Evolutionary conservation across 92 coral and sea anemone genomes (phyloP), one percentile per base, ranked within the genome.

Genomic region (Parazoanthus atlanticus): DNA sequence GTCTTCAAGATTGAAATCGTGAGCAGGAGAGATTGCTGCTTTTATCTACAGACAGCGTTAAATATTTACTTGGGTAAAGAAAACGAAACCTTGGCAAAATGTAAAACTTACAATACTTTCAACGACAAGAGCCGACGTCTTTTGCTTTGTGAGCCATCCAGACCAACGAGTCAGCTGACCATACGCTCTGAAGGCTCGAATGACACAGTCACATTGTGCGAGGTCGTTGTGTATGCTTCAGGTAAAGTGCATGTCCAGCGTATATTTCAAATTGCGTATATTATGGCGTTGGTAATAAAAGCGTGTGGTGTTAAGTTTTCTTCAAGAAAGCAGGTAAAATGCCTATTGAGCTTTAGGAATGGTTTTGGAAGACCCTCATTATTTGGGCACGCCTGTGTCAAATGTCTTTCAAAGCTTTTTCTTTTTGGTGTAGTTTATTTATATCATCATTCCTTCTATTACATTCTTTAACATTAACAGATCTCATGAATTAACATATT

Each of bases 11-110:
- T 93, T 11, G 82, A 84, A 82, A 76, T 93, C 64, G 67, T 65
- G 1, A 92, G 88, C 82, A 83, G 93, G 30, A 89, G 43, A 80
- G 90, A 83, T 58, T 93, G 96, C 70, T 93, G 96, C 67, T 82
- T 93, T 54, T 71, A 66, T 29, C 75, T 73, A 69, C 67, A 65
- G 31, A 76, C 94, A 52, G 70, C 80, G 12, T 61, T 91, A 30
- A 43, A 80, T 29, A 86, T 93, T 10, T 66, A 79, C 26, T 82
- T 93, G 58, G 90, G 91, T 8, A 83, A 77, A 43, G 79, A 81
- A 72, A 70, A 69, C 10, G 43, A 49, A 25, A 67, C 47, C 25
- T 36, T 31, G 26, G 93, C 91, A 54, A 58, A 38, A 8, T 93
- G 96, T 76, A 75, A 88, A 52, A 88, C 81, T 3, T 93, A 81